Percentiles rank a stretch among this genome's conserved stretches.
These are phyloP conservation scores for Papilio xuthus DNA, from an alignment of 1,140 invertebrate genomes.

Conservation along the genomic window DNA sequence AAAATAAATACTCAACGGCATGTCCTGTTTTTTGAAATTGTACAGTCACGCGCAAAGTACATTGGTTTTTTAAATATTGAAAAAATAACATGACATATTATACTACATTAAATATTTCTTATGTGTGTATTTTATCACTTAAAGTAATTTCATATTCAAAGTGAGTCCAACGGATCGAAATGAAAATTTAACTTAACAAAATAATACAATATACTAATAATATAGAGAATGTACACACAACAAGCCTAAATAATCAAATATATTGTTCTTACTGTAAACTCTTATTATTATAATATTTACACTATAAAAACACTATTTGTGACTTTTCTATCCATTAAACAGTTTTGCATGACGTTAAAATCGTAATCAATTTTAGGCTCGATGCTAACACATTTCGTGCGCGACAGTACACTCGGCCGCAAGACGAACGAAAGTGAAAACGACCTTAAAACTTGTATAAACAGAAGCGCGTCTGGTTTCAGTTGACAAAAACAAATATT, in stretches of 20 bases:
- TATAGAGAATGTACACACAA: too few species aligned
- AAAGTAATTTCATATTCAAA: too few species aligned
- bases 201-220: too few species aligned
- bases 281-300: too few species aligned
- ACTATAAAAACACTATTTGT: too few species aligned
- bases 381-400: slow-evolving; percentile 34
- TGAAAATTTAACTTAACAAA: too few species aligned
- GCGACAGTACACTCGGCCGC: slow-evolving; percentile 42
- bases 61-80: slow-evolving; percentile 22
- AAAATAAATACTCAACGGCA: slow-evolving; percentile 48
- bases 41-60: slow-evolving; percentile 39
- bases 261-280: too few species aligned
- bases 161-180: too few species aligned
- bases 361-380: background rate
- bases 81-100: background rate
- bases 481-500: slow-evolving; percentile 70
- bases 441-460: slow-evolving; percentile 66
- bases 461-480: slow-evolving; percentile 51
- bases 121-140: too few species aligned
- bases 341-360: background rate
- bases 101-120: too few species aligned
- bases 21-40: slow-evolving; percentile 44
- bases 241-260: too few species aligned
- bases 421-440: slow-evolving; percentile 63
- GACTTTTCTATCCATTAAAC: background rate